Conservation (phyloP, 2,113 vertebrate genomes). For the Naja naja region DNA sequence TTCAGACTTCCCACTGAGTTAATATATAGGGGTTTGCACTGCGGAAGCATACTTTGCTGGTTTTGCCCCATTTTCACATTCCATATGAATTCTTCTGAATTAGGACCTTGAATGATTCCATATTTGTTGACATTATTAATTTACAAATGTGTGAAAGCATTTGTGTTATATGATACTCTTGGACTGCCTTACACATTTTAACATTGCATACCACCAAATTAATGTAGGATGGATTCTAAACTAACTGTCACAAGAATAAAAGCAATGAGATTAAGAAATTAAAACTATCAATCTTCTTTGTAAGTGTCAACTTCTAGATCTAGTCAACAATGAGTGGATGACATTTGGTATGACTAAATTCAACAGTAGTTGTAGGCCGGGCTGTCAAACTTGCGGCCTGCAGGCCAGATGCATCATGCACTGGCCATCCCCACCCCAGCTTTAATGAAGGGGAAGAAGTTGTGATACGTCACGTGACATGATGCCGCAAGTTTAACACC, state of each 20-base stretch:
- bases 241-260: accelerated
- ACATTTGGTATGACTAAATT: neutral
- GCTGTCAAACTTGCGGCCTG: no score
- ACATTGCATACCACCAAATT: neutral
- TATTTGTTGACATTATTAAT: neutral
- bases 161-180: neutral
- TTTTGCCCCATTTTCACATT: neutral
- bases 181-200: neutral
- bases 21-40: neutral
- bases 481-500: no score
- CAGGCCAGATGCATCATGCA: no score
- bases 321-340: neutral
- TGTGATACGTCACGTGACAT: no score
- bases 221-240: neutral
- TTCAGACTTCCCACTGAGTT: neutral
- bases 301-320: neutral
- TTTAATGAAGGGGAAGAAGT: no score
- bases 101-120: neutral
- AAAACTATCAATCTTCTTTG: neutral
- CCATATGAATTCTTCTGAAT: neutral
- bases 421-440: no score
- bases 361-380: neutral
- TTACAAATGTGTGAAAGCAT: neutral
- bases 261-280: neutral
- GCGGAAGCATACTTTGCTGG: neutral